phyloP scores from a whole-genome alignment of 2,888 invertebrate genomes.

The Aleiodes testaceus region DNA sequence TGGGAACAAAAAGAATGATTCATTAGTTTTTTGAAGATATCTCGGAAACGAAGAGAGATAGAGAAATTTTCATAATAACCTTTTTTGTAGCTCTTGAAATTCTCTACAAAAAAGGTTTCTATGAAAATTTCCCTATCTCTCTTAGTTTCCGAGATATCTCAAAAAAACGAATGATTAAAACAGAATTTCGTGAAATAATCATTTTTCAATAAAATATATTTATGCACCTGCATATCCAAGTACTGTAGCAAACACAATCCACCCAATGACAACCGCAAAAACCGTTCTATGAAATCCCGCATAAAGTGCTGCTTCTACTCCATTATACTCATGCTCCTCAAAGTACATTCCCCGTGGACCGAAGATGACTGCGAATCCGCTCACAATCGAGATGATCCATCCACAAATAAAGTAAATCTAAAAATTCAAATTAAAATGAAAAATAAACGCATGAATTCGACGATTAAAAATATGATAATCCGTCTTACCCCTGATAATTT shows the following conservation, averaged over 20 bases:
- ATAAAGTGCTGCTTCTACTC: constrained; percentile 65
- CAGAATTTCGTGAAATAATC: too few relatives aligned
- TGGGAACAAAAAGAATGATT: constrained; percentile 1
- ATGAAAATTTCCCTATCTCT: too few relatives aligned
- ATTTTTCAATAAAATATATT: too few relatives aligned
- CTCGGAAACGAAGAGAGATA: background rate
- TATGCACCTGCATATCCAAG: constrained; percentile 82
- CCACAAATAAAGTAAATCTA: constrained; percentile 57
- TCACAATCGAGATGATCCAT: constrained; percentile 57
- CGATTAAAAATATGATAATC: background rate
- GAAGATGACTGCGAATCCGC: constrained; percentile 55
- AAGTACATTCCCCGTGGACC: constrained; percentile 63
- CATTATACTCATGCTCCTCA: constrained; percentile 57
- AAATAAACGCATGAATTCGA: constrained; percentile 33
- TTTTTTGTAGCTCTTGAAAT: too few relatives aligned
- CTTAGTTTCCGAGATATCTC: too few relatives aligned
- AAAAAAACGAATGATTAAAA: too few relatives aligned
- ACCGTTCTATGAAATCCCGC: constrained; percentile 65
- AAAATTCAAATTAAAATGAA: constrained; percentile 12
- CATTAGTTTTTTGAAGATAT: background rate
- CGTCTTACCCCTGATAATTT: constrained; percentile 15
- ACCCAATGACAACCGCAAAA: constrained; percentile 63
- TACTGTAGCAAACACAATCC: constrained; percentile 76
- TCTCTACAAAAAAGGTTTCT: too few relatives aligned
- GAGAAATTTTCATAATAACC: too few relatives aligned